Percentiles rank a stretch among this genome's conserved stretches.
These are phyloP conservation scores for Pseudobourletiella spinata DNA, from an alignment of 1,140 invertebrate species.

Conservation along the genomic window DNA sequence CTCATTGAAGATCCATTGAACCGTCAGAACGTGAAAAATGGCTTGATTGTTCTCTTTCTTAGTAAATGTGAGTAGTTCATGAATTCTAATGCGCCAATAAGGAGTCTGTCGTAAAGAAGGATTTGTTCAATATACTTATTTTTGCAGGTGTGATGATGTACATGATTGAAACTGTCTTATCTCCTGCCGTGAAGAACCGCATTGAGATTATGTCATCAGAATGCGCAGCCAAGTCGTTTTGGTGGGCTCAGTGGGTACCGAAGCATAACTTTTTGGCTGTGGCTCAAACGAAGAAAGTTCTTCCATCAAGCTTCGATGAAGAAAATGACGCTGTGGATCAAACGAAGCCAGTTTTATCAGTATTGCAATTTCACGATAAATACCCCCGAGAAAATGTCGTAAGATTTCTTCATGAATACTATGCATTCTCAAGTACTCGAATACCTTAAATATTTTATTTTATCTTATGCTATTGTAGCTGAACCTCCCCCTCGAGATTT, in stretches of 20 bases:
- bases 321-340: conserved; percentile 4
- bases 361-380: conserved; percentile 72
- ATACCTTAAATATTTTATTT: too few relatives aligned
- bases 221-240: conserved; percentile 21
- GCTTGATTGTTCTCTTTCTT: conserved; percentile 20
- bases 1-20: background rate
- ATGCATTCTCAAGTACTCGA: too few relatives aligned
- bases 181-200: conserved; percentile 6
- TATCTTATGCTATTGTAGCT: conserved; percentile 46
- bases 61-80: conserved; percentile 22
- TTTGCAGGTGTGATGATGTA: conserved; percentile 20
- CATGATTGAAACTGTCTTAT: conserved; percentile 19
- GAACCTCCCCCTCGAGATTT: conserved; percentile 68
- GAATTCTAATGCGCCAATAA: background rate
- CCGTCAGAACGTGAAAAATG: conserved; percentile 12
- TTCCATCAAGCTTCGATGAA: conserved; percentile 22
- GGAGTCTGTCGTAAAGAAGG: background rate
- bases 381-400: conserved; percentile 76
- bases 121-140: background rate
- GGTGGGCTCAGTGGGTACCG: conserved; percentile 31
- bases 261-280: conserved; percentile 25
- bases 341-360: conserved; percentile 57
- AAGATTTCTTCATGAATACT: conserved; percentile 39
- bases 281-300: conserved; percentile 18
- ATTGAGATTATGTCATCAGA: conserved; percentile 24